Base-by-base conservation (phyloP, 2,113 vertebrate species). In the Paradisaea rubra region DNA sequence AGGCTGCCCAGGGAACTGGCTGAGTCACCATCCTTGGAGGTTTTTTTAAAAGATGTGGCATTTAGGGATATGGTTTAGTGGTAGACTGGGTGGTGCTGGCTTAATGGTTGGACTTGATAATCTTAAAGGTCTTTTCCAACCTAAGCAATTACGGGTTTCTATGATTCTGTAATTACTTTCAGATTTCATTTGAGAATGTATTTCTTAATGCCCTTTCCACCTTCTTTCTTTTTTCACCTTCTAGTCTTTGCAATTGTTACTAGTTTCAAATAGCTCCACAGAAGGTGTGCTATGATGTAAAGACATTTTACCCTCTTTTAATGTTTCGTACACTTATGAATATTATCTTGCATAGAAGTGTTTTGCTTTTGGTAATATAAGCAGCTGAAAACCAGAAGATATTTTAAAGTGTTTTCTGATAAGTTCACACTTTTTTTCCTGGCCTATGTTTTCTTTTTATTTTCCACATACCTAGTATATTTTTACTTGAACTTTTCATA, bases 311-410 rank as follows among this genome's bases (percentile, higher is more conserved):
- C 22, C 6, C 28, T 86, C 11, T 53, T 91, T n/a, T 33, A 54
- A 44, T 54, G 11, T 89, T 91, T 35, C 1, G 0, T 77, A 30
- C 7, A 2, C 7, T 69, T 88, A 10, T 2, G 13, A 49, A 13
- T 79, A 72, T 68, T 84, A 65, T 39, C 30, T 19, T 63, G 52
- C 5, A 13, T 15, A 35, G 13, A 50, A 47, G 19, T 54, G 1
- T 57, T 87, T 87, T 82, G 37, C 37, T 72, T 57, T 77, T 79
- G 39, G 19, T 82, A 77, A 63, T 59, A 45, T 31, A 50, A 84
- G 77, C 61, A 94, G 42, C 78, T 89, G 65, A 90, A 92, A 96
- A 95, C 7, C 37, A 65, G 82, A 88, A 78, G 56, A n/a, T 74
- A 41, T 78, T 94, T 84, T 60, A 18, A 86, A 91, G 5, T 59